Conservation (phyloP, 2,888 invertebrate species). For the Trachelus tabidus region DNA sequence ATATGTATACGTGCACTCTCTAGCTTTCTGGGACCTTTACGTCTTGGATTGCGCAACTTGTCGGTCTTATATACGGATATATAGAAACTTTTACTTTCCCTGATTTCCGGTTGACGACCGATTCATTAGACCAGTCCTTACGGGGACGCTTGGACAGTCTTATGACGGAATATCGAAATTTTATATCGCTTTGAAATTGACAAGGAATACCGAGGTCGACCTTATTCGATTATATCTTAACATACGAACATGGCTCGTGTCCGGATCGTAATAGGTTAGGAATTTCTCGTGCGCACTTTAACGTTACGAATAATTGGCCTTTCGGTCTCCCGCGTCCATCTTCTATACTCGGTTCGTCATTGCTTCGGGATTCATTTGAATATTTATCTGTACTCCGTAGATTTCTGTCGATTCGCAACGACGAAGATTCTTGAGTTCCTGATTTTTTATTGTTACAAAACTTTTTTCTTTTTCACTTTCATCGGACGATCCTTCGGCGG, state of each 20-base stretch:
- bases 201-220: too few species aligned
- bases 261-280: conserved; percentile 22
- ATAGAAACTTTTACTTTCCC: background rate
- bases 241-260: conserved; percentile 23
- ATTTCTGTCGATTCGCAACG: background rate
- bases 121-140: background rate
- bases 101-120: background rate
- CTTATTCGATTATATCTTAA: conserved; percentile 7
- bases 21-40: background rate
- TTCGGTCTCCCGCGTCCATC: conserved; percentile 8
- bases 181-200: too few species aligned
- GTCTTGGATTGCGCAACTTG: background rate
- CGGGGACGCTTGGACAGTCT: too few species aligned
- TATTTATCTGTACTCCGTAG: too few species aligned
- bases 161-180: too few species aligned
- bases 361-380: too few species aligned
- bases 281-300: conserved; percentile 8
- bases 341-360: background rate
- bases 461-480: background rate
- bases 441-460: background rate
- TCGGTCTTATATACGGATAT: background rate
- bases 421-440: background rate
- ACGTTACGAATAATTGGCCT: conserved; percentile 7
- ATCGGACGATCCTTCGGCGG: background rate
- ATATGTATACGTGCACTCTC: background rate